Evolutionary conservation across 2,797 vertebrate species (phyloP), one percentile per base, ranked within the genome.

Genomic region (Tragelaphus oryx): DNA sequence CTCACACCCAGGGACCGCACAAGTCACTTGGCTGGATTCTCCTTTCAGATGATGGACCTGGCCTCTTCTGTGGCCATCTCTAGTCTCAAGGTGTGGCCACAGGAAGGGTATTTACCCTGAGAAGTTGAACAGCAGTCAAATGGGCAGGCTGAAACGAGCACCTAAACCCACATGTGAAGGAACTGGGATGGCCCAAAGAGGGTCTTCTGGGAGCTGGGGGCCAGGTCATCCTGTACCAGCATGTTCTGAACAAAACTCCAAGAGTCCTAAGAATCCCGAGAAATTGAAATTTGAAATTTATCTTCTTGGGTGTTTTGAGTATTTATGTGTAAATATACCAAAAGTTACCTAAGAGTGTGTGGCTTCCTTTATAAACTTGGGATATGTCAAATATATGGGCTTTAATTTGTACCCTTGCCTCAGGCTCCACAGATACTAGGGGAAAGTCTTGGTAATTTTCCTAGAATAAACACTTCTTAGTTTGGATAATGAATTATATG

Each of bases 251-350:
- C 11, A 78, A 57, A 71, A n/a, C 30, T 78, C 13, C 41, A 81
- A 91, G 26, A 14, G 48, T 52, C 46, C 48, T 88, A 37, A 74
- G 30, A 52, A 95, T 65, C 41, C 37, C 26, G 20, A 92, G 10
- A 88, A 74, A 54, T 68, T 17, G 76, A 78, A 93, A 65, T 71
- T 78, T 95, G 59, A 89, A 95, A 91, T 13, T n/a, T 65, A 74
- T 50, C 57, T 93, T 85, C n/a, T 37, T 46, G 50, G 7, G 2
- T 48, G 16, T 79, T 91, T 78, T 50, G 41, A 60, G 90, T 88
- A 89, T 62, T 84, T 87, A 74, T 74, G 84, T 85, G 22, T 71
- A 75, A 79, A 81, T 4, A 76, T 71, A 54, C 28, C 65, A 3
- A 68, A 94, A 46, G 17, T 41, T 86, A 54, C 5, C 86, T 60